Conservation (phyloP, 2,113 vertebrate species). For the Corythoichthys intestinalis region DNA sequence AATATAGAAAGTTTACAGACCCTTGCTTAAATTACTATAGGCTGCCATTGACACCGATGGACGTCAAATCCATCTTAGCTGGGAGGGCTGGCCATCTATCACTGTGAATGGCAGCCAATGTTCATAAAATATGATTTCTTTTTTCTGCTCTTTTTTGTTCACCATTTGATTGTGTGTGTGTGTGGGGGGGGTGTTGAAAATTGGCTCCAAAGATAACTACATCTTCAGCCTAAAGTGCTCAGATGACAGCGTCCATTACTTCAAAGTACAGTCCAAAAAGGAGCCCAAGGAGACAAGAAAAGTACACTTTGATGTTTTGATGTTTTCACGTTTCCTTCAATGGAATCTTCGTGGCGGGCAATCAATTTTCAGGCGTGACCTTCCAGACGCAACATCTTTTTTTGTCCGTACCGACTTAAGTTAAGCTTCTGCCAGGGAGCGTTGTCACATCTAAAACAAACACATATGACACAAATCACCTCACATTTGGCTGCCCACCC, state of each 20-base stretch:
- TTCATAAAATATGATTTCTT: too few relatives aligned
- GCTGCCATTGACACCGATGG: too few relatives aligned
- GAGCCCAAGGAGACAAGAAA: conserved; percentile 79
- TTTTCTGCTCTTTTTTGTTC: background rate
- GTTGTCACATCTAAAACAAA: background rate
- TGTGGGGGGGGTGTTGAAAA: conserved; percentile 60
- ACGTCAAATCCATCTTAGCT: too few relatives aligned
- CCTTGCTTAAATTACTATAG: too few relatives aligned
- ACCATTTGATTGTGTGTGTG: background rate
- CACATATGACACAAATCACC: background rate
- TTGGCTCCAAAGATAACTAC: conserved; percentile 78
- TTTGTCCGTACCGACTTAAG: background rate
- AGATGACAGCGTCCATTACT: conserved; percentile 89
- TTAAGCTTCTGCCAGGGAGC: background rate
- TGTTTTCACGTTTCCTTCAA: background rate
- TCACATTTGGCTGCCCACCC: background rate
- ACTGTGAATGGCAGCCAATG: too few relatives aligned
- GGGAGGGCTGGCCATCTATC: too few relatives aligned
- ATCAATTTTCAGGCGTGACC: conserved; percentile 2
- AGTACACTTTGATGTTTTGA: conserved; percentile 62
- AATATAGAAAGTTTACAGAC: background rate
- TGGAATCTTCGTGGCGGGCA: background rate
- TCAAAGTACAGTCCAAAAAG: conserved; percentile 83
- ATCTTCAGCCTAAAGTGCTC: conserved; percentile 91
- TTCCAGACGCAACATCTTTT: background rate